A percentile compares a stretch with the other conserved stretches of the same genome.
Evolutionary conservation across 2,797 vertebrate species (phyloP).

Genomic region (Gymnopithys bicolor): DNA sequence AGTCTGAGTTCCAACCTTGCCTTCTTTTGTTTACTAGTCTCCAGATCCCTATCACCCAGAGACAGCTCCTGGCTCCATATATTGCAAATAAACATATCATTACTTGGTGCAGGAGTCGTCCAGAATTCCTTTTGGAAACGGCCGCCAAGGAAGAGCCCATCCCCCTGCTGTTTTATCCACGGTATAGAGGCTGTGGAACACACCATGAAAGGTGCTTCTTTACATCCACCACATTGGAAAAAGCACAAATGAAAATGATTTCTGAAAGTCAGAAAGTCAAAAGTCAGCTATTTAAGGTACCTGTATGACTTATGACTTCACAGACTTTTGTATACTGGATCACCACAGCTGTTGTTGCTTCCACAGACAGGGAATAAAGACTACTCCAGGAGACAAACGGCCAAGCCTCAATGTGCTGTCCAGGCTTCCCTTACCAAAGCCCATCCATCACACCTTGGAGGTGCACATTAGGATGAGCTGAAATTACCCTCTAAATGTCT

Average conservation of each 20-base stretch:
- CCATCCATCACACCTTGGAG: background rate
- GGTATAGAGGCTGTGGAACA: background rate
- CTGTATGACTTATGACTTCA: background rate
- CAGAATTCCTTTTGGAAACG: background rate
- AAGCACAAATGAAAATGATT: background rate
- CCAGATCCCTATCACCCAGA: constrained; percentile 28
- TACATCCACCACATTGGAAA: background rate
- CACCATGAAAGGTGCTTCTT: background rate
- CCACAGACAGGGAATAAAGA: background rate
- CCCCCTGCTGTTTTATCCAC: accelerated
- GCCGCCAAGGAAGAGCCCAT: background rate
- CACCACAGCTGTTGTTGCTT: background rate
- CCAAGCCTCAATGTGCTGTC: background rate
- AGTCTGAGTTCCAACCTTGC: background rate
- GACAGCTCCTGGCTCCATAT: background rate
- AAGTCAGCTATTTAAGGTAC: background rate
- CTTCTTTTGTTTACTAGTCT: constrained; percentile 30
- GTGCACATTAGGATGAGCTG: background rate
- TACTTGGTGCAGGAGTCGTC: background rate
- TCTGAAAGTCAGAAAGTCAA: background rate
- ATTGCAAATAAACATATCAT: constrained; percentile 35
- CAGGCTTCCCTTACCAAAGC: background rate
- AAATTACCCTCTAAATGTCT: background rate
- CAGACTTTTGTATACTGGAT: background rate
- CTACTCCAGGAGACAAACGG: background rate